These are phyloP conservation scores for Ochropleura plecta DNA, from an alignment of 2,888 invertebrate genomes.

Conservation along the genomic window DNA sequence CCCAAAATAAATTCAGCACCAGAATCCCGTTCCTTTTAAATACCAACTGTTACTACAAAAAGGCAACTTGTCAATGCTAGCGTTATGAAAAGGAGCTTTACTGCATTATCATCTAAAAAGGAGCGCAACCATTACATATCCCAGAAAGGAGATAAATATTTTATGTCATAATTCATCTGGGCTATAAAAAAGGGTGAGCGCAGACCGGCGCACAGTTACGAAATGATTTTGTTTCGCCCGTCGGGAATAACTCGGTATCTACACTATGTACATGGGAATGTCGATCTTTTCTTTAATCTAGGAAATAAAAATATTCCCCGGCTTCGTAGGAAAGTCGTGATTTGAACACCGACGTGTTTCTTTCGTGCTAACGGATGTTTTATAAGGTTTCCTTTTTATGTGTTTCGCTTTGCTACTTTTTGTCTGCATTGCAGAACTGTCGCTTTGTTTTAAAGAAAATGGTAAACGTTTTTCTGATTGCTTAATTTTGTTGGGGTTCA, in stretches of 20 bases:
- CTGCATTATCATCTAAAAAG: constrained; percentile 84
- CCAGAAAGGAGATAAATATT: constrained; percentile 86
- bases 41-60: constrained; percentile 66
- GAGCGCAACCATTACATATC: constrained; percentile 83
- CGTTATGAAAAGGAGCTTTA: constrained; percentile 82
- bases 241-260: constrained; percentile 74
- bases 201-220: constrained; percentile 76
- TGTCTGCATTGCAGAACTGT: constrained; percentile 54
- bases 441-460: constrained; percentile 46
- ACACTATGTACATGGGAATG: constrained; percentile 70
- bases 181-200: constrained; percentile 85
- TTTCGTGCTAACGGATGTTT: constrained; percentile 55
- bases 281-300: constrained; percentile 77
- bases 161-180: constrained; percentile 87
- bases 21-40: constrained; percentile 57
- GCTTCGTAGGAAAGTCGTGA: constrained; percentile 63
- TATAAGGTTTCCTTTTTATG: constrained; percentile 48
- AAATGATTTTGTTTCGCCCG: constrained; percentile 80
- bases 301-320: constrained; percentile 72
- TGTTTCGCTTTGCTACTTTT: constrained; percentile 42
- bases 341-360: constrained; percentile 57
- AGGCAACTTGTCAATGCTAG: constrained; percentile 76
- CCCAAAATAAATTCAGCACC: constrained; percentile 18
- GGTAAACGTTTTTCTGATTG: constrained; percentile 12
- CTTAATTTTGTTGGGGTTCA: constrained; percentile 25